phyloP scores from a whole-genome alignment of 2,113 vertebrate genomes.

The Percopsis transmontana region DNA sequence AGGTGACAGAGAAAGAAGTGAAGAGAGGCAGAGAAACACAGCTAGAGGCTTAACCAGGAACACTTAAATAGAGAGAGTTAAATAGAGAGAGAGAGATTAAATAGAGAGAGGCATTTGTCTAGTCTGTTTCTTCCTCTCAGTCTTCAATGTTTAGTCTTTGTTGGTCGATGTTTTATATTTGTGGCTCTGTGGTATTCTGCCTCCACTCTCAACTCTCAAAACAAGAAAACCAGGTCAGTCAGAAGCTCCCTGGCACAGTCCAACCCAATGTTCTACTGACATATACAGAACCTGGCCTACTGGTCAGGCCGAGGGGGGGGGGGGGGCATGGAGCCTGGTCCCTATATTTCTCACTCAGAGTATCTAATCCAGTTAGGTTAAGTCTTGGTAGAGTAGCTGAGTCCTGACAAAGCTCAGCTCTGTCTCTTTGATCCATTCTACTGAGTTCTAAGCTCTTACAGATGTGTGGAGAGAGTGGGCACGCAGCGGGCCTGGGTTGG shows the following conservation, averaged over 20 bases:
- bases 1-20: constrained; percentile 41
- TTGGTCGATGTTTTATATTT: constrained; percentile 30
- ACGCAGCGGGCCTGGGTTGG: constrained; percentile 40
- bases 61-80: constrained; percentile 41
- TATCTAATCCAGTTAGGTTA: constrained; percentile 64
- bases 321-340: constrained; percentile 34
- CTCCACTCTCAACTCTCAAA: constrained; percentile 44
- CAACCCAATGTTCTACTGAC: constrained; percentile 45
- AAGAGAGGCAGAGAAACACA: constrained; percentile 16
- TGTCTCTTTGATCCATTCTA: constrained; percentile 67
- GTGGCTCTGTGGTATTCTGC: constrained; percentile 1
- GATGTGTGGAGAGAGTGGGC: constrained; percentile 67
- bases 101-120: constrained; percentile 45
- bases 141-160: constrained; percentile 50
- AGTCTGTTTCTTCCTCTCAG: constrained; percentile 28
- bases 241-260: constrained; percentile 21
- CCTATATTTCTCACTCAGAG: constrained; percentile 50
- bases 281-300: constrained; percentile 31
- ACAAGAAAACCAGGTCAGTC: constrained; percentile 40
- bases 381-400: constrained; percentile 60
- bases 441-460: constrained; percentile 70
- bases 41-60: constrained; percentile 4
- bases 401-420: constrained; percentile 73
- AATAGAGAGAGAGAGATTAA: constrained; percentile 38
- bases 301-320: constrained; percentile 35